A percentile compares a stretch with the other conserved stretches of the same genome.
Conservation (phyloP, 1,140 invertebrate species). For the Drosophila serrata region DNA sequence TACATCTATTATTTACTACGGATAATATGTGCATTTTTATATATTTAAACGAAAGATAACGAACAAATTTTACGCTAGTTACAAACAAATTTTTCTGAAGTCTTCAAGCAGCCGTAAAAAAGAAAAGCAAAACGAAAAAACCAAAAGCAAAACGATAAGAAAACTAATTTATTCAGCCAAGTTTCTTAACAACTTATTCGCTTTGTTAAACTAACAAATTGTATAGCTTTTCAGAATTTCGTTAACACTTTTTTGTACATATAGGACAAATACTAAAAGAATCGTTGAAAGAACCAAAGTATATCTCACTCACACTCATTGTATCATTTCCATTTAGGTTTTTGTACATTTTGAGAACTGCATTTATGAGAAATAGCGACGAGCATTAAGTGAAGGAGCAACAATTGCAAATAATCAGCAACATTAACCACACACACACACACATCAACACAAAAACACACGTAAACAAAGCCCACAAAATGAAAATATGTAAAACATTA, state of each 20-base stretch:
- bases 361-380: constrained; percentile 61
- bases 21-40: constrained; percentile 63
- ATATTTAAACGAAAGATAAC: constrained; percentile 51
- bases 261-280: constrained; percentile 37
- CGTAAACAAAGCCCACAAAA: constrained; percentile 68
- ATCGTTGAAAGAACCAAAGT: constrained; percentile 58
- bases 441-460: constrained; percentile 34
- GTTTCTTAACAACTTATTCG: constrained; percentile 56
- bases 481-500: constrained; percentile 73
- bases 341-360: constrained; percentile 77
- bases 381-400: constrained; percentile 27
- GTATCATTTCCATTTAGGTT: constrained; percentile 65
- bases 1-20: constrained; percentile 54
- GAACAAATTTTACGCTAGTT: constrained; percentile 52
- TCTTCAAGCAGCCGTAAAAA: constrained; percentile 53
- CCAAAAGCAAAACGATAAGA: constrained; percentile 23
- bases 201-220: constrained; percentile 70
- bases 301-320: constrained; percentile 54
- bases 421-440: constrained; percentile 68
- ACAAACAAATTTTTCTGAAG: constrained; percentile 56
- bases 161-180: constrained; percentile 58
- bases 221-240: constrained; percentile 71
- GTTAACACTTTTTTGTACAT: constrained; percentile 69
- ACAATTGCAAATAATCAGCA: constrained; percentile 64
- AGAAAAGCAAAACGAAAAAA: constrained; percentile 32